Conservation (phyloP, 2,113 vertebrate genomes). For the Sylvicapra grimmia region DNA sequence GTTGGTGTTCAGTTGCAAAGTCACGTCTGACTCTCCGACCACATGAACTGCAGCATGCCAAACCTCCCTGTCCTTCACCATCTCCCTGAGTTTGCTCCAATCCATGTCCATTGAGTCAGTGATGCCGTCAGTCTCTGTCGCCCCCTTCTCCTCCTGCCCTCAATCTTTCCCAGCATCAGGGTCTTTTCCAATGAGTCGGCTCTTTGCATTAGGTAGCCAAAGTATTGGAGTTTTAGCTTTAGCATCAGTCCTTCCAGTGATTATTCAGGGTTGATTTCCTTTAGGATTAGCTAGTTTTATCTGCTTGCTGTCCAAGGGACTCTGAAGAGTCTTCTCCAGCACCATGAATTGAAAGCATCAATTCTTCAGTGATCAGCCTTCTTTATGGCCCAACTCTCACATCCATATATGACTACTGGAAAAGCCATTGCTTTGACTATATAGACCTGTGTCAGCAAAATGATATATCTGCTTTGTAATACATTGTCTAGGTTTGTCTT, state of each 20-base stretch:
- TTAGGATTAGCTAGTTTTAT: background rate
- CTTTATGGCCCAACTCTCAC: background rate
- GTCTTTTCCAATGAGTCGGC: background rate
- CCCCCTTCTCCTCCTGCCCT: background rate
- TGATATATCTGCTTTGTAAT: background rate
- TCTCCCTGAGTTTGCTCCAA: background rate
- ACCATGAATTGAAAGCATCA: background rate
- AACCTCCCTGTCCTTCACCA: background rate
- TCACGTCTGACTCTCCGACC: rapidly evolving
- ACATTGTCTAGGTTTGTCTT: background rate
- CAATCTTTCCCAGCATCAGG: background rate
- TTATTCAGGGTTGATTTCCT: background rate
- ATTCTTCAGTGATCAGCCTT: background rate
- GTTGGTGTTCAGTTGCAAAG: background rate
- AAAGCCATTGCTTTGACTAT: background rate
- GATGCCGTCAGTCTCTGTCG: rapidly evolving
- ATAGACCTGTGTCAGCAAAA: background rate
- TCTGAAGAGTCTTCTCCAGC: background rate
- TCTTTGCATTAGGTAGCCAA: background rate
- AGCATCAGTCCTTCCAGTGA: background rate
- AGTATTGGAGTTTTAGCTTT: background rate
- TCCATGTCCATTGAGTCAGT: background rate
- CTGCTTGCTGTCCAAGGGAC: background rate
- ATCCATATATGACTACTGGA: background rate
- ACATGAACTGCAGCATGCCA: background rate